Evolutionary conservation across 2,113 vertebrate genomes (phyloP).

Genomic region (Acrocephalus kingi): DNA sequence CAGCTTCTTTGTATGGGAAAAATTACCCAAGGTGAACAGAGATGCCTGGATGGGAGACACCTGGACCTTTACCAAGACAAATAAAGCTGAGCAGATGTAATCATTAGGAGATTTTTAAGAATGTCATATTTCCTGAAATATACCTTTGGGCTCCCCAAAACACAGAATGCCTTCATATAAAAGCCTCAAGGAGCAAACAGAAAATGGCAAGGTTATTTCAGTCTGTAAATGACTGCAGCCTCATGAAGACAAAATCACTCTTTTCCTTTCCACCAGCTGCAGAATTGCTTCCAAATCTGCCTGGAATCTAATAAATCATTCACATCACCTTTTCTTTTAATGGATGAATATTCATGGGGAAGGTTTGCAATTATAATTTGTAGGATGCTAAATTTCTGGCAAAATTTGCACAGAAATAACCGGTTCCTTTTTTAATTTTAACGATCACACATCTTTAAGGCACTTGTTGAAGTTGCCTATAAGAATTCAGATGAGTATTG

Average conservation of each 20-base stretch:
- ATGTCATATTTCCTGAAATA: neutral
- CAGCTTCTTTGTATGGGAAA: neutral
- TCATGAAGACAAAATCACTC: neutral
- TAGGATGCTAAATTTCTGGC: neutral
- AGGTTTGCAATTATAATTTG: neutral
- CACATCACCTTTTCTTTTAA: neutral
- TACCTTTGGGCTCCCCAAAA: neutral
- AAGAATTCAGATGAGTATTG: neutral
- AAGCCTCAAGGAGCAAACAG: neutral
- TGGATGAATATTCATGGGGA: conserved; percentile 25
- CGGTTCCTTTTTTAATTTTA: neutral
- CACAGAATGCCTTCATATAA: neutral
- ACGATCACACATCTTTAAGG: neutral
- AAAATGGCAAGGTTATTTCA: neutral
- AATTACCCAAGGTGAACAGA: neutral
- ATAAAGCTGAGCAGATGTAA: neutral
- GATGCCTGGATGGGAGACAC: neutral
- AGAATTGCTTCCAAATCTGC: neutral
- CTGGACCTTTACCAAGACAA: neutral
- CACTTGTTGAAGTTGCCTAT: neutral
- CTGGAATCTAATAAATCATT: neutral
- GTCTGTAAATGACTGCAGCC: neutral
- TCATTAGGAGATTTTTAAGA: neutral
- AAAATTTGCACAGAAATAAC: conserved; percentile 12
- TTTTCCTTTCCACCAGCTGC: neutral